A percentile compares a stretch with the other conserved stretches of the same genome.
Conservation (phyloP, 2,113 vertebrate species). For the Plecturocebus donacophilus region DNA sequence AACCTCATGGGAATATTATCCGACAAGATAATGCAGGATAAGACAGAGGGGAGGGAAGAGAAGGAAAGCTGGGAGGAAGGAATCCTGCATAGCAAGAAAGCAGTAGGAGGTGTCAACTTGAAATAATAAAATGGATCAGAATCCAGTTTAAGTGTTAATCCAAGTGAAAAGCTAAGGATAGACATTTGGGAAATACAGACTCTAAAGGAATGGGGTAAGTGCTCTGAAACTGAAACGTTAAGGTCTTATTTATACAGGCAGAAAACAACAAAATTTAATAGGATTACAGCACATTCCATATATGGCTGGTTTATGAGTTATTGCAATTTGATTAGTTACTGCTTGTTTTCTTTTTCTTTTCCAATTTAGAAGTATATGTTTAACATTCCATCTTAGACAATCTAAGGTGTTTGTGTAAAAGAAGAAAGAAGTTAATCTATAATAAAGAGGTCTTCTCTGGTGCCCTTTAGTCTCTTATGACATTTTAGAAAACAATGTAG, state of each 20-base stretch:
- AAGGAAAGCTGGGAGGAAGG: no score
- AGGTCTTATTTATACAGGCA: not conserved
- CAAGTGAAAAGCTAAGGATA: not conserved
- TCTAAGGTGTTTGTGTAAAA: not conserved
- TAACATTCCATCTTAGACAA: not conserved
- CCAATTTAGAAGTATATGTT: not conserved
- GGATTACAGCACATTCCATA: not conserved
- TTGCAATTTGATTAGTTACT: not conserved
- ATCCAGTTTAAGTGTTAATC: not conserved
- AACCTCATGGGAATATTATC: not conserved
- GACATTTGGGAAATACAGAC: not conserved
- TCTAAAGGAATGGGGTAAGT: not conserved
- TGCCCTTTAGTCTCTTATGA: not conserved
- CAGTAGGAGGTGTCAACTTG: not conserved
- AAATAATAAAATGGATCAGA: not conserved
- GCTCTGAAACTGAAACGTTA: not conserved
- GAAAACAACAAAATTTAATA: not conserved
- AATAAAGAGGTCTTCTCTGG: not conserved
- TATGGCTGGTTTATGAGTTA: not conserved
- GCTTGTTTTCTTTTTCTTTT: not conserved
- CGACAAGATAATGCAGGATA: no score
- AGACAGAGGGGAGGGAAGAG: no score
- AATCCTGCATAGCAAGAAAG: not conserved
- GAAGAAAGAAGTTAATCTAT: not conserved
- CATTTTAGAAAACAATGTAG: not conserved